phyloP scores from a whole-genome alignment of 2,888 invertebrate genomes.

The Cephus sareptanus region DNA sequence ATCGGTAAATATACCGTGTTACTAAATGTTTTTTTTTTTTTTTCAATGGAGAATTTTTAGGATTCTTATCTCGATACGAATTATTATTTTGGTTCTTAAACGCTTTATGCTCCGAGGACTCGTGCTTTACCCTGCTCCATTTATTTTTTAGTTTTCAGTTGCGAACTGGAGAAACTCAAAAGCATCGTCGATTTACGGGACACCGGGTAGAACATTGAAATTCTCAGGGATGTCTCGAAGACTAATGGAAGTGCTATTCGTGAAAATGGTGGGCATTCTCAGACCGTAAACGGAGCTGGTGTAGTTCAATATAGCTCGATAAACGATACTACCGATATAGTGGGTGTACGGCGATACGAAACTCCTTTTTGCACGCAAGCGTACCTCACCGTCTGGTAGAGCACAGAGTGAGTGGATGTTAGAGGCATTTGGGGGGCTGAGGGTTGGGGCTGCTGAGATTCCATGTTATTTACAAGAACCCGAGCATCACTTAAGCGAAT shows the following conservation, averaged over 20 bases:
- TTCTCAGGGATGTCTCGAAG: constrained; percentile 33
- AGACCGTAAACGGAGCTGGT: constrained; percentile 34
- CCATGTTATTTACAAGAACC: constrained; percentile 1
- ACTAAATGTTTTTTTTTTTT: background rate
- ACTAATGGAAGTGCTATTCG: constrained; percentile 37
- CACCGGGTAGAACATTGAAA: constrained; percentile 37
- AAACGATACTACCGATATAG: constrained; percentile 21
- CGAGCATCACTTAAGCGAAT: constrained; percentile 4
- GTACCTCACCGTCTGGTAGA: background rate
- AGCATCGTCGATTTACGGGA: constrained; percentile 6
- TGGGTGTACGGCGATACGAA: background rate
- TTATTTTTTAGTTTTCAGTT: background rate
- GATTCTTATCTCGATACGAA: background rate
- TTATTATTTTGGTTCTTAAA: background rate
- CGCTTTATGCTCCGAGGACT: background rate
- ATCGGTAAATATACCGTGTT: background rate
- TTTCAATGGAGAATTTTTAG: background rate
- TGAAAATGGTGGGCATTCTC: constrained; percentile 33
- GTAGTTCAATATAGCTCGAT: constrained; percentile 31
- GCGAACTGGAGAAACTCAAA: background rate
- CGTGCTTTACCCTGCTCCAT: too few species aligned
- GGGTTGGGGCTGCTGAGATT: background rate
- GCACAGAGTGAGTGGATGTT: background rate
- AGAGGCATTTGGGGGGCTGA: background rate
- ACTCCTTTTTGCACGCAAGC: background rate